A percentile compares a stretch with the other conserved stretches of the same genome.
phyloP scores from a whole-genome alignment of 1,140 invertebrate genomes.

The Sitophilus oryzae region DNA sequence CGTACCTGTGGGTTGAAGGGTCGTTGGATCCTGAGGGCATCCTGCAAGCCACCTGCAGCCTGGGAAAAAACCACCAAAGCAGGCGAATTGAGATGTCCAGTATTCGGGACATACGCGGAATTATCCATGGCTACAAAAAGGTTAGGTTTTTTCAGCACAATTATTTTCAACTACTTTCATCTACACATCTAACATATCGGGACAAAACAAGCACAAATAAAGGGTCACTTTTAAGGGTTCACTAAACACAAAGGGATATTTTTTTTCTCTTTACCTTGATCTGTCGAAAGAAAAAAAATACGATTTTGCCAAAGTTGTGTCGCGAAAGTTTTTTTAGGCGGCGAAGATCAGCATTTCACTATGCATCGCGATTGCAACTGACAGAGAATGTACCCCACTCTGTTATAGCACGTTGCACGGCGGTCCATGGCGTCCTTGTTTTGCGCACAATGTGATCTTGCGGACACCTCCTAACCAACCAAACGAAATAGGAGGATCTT shows the following conservation, averaged over 20 bases:
- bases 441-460: constrained; percentile 22
- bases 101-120: constrained; percentile 46
- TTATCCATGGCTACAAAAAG: constrained; percentile 41
- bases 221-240: neutral
- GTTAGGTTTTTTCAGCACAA: neutral
- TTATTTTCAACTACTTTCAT: neutral
- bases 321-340: constrained; percentile 16
- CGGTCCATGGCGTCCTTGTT: neutral
- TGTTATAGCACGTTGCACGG: constrained; percentile 18
- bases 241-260: no score
- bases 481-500: constrained; percentile 27
- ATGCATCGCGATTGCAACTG: constrained; percentile 22
- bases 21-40: constrained; percentile 67
- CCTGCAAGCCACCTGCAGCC: constrained; percentile 64
- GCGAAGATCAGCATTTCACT: constrained; percentile 20
- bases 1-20: constrained; percentile 63
- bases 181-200: neutral
- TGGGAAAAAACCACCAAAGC: constrained; percentile 77
- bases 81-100: constrained; percentile 64
- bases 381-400: constrained; percentile 21
- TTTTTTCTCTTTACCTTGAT: no score
- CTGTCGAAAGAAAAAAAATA: neutral
- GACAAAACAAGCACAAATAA: neutral
- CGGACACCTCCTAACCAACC: constrained; percentile 25
- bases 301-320: constrained; percentile 4